Evolutionary conservation across 1,140 invertebrate species (phyloP).

Genomic region (Euglossa dilemma): DNA sequence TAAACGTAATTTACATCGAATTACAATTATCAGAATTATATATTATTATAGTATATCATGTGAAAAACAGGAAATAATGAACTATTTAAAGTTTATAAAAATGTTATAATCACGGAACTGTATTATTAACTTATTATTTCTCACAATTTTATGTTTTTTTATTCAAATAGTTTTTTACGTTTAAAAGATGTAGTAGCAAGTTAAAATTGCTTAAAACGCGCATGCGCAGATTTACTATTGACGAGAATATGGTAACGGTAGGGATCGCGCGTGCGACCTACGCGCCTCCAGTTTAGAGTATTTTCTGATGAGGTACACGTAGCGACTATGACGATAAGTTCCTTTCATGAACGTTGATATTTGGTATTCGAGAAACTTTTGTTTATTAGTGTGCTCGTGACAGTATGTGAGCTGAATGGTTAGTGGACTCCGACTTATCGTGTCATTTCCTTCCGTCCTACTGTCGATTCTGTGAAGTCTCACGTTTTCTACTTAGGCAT

Average conservation of each 20-base stretch:
- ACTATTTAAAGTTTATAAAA: background rate
- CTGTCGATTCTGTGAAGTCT: slow-evolving; percentile 10
- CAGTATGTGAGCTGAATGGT: slow-evolving; percentile 11
- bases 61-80: no score
- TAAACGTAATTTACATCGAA: no score
- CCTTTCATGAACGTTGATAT: slow-evolving; percentile 29
- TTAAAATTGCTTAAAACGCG: background rate
- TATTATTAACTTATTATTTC: no score
- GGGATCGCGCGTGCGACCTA: slow-evolving; percentile 28
- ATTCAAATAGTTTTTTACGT: background rate
- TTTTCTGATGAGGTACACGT: slow-evolving; percentile 24
- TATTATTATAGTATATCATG: no score
- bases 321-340: background rate
- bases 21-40: no score
- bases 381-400: slow-evolving; percentile 31
- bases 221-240: background rate
- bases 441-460: slow-evolving; percentile 37
- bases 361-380: slow-evolving; percentile 8
- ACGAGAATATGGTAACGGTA: background rate
- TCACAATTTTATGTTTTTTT: background rate
- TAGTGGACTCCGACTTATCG: slow-evolving; percentile 25
- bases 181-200: background rate
- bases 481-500: slow-evolving; percentile 16
- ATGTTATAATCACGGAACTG: no score
- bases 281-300: slow-evolving; percentile 27